These are phyloP conservation scores for Melanotaenia parkinsoni DNA, from an alignment of 2,797 vertebrate genomes.

Conservation along the genomic window DNA sequence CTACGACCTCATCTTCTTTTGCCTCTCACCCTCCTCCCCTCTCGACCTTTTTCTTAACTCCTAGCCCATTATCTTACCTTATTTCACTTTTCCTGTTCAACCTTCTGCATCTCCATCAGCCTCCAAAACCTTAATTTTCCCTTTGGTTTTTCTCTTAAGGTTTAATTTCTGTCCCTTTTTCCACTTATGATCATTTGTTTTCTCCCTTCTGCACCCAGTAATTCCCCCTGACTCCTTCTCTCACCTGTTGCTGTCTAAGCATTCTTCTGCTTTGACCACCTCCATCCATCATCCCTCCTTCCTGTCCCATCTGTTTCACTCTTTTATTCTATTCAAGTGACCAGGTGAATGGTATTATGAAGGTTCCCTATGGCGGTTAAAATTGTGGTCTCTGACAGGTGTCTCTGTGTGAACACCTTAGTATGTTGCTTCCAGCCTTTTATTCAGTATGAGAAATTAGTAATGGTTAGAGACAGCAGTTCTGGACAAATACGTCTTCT, in stretches of 20 bases:
- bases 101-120: constrained; percentile 19
- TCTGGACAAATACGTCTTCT: constrained; percentile 25
- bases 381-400: constrained; percentile 64
- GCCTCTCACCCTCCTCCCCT: constrained; percentile 20
- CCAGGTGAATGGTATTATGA: constrained; percentile 55
- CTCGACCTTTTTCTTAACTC: constrained; percentile 17
- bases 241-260: constrained; percentile 62
- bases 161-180: constrained; percentile 25
- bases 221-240: constrained; percentile 25
- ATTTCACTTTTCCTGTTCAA: constrained; percentile 16
- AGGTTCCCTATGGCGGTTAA: constrained; percentile 53
- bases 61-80: constrained; percentile 21
- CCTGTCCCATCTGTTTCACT: constrained; percentile 61
- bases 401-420: constrained; percentile 34
- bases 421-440: constrained; percentile 41
- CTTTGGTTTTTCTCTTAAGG: constrained; percentile 20
- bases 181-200: constrained; percentile 6
- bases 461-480: constrained; percentile 32
- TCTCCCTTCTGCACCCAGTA: constrained; percentile 1
- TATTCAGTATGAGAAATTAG: constrained; percentile 50
- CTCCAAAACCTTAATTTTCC: constrained; percentile 32
- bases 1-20: constrained; percentile 56
- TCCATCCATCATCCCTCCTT: constrained; percentile 38
- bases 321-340: constrained; percentile 56
- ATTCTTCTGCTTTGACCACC: constrained; percentile 9